phyloP scores from a whole-genome alignment of 2,797 vertebrate species.

The Nothura maculosa region DNA sequence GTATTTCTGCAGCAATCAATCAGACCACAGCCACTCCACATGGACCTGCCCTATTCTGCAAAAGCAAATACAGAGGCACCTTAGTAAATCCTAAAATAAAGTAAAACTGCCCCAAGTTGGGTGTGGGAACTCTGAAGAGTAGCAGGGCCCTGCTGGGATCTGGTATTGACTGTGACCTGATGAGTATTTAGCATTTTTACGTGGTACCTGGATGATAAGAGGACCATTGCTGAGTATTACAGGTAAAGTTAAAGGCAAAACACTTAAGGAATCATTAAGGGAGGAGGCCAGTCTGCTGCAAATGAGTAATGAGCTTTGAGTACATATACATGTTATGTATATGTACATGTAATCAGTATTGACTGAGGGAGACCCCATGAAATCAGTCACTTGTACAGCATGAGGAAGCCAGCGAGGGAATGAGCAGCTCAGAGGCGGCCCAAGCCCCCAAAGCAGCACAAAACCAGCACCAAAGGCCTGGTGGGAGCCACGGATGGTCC shows the following conservation, averaged over 20 bases:
- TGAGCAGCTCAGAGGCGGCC: not conserved
- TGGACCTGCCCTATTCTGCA: not conserved
- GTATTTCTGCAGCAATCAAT: not conserved
- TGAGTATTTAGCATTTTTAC: not conserved
- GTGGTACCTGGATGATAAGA: not conserved
- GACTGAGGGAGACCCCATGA: no score
- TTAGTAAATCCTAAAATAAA: not conserved
- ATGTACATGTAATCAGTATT: no score
- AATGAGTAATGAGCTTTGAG: not conserved
- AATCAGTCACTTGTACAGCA: no score
- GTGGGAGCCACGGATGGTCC: no score
- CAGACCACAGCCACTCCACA: rapidly evolving
- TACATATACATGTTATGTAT: no score
- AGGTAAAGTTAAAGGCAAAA: not conserved
- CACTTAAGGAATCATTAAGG: not conserved
- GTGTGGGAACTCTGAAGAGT: not conserved
- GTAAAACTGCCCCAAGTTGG: not conserved
- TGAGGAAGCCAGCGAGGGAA: no score
- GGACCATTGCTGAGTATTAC: not conserved
- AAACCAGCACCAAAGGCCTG: not conserved
- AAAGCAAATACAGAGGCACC: not conserved
- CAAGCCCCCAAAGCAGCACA: not conserved
- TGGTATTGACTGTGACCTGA: not conserved
- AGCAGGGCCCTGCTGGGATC: rapidly evolving
- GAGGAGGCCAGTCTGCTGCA: not conserved